Base-by-base conservation (phyloP, 2,888 invertebrate genomes). In the Mactromeris polynyma region DNA sequence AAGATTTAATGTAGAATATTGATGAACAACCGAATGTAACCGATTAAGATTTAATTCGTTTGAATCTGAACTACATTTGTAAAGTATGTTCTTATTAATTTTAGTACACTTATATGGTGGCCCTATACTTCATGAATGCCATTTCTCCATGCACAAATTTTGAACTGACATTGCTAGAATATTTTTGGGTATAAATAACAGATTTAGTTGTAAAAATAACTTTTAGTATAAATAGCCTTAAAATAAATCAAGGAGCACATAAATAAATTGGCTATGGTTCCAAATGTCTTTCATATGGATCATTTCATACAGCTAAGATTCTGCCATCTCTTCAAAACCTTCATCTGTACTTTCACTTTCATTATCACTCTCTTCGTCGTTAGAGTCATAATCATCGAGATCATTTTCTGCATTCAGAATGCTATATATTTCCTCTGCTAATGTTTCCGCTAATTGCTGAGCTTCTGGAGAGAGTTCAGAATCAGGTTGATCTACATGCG, bases 321-420 rank as follows among this genome's bases (percentile, higher is more conserved):
- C 78, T 19, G 19, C 38, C 42, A 86, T 83, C 54, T 89, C 89
- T 54, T 89, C 89, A 84, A 86, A 89, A 7, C 89, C 89, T 77
- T 89, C 89, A n/a, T 89, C 89, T 46, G 69, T 31, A 78, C 81
- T 81, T 31, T 87, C 87, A 58, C 51, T 46, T 19, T 87, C 83
- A 26, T 21, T 21, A 51, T 81, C 83, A 33, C 80, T 17, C 31
- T 64, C 83, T 9, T 46, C 19, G 46, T 87, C 73, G 33, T 21
- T 36, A 69, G 78, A 78, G 33, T 87, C 83, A 46, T 51, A 31
- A n/a, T n/a, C 38, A 14, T 42, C 73, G 4, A 46, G 73, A 33
- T 83, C 83, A 80, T 46, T 26, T 80, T 80, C 46, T 31, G 42
- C 51, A 33, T 46, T 80, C 21, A 89, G 78, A 17, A 89, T 54